A percentile compares a stretch with the other conserved stretches of the same genome.
Conservation (phyloP, 2,113 vertebrate species). For the Periophthalmodon schlosseri region DNA sequence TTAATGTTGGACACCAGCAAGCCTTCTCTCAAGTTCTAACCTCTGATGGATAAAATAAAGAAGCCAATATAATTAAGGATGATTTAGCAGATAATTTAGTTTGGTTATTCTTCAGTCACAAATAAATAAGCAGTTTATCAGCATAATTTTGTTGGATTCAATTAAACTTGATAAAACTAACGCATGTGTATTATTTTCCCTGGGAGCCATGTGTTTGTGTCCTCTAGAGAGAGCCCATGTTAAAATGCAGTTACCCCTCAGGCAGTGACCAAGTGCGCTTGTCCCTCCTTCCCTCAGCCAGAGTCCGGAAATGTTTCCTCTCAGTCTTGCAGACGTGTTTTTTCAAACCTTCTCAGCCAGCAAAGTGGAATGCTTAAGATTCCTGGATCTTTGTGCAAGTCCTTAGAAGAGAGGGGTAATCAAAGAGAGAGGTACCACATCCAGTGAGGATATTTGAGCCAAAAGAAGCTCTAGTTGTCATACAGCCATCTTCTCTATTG, state of each 20-base stretch:
- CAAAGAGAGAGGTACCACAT: slow-evolving; percentile 27
- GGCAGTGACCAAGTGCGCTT: slow-evolving; percentile 39
- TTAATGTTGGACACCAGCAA: too few species aligned
- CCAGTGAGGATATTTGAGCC: slow-evolving; percentile 9
- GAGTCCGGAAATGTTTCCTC: slow-evolving; percentile 57
- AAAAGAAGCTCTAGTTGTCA: slow-evolving; percentile 15
- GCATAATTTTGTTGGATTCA: too few species aligned
- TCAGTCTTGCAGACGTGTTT: slow-evolving; percentile 45
- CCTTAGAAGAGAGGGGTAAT: slow-evolving; percentile 28
- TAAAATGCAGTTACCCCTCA: slow-evolving; percentile 34
- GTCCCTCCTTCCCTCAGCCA: slow-evolving; percentile 35
- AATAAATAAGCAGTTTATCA: not conserved
- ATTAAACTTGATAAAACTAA: too few species aligned
- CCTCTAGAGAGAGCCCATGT: slow-evolving; percentile 43
- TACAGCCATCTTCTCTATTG: slow-evolving; percentile 6
- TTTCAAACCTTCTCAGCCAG: slow-evolving; percentile 57
- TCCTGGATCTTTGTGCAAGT: slow-evolving; percentile 54
- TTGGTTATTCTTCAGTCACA: not conserved
- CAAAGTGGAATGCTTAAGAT: slow-evolving; percentile 68
- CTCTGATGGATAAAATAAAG: not conserved
- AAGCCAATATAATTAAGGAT: not conserved
- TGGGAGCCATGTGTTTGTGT: not conserved
- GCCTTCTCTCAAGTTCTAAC: not conserved
- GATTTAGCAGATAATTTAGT: not conserved
- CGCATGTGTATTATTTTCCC: not conserved